phyloP scores from a whole-genome alignment of 2,888 invertebrate species.

The Minunthozetes semirufus region DNA sequence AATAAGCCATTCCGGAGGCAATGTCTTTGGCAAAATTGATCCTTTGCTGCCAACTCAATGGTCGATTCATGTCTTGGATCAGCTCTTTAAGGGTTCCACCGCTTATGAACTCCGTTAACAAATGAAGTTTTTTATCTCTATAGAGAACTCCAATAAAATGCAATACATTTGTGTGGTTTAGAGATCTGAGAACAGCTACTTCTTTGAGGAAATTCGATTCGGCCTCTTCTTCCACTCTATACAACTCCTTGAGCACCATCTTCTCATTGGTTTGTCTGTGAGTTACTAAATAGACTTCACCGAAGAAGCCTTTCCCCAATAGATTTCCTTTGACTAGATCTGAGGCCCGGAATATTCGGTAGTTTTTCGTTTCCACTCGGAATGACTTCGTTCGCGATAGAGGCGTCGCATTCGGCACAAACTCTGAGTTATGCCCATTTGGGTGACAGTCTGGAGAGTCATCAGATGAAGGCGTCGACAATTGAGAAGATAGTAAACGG shows the following conservation, averaged over 20 bases:
- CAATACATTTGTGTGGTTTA: conserved; percentile 81
- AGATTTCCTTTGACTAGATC: conserved; percentile 80
- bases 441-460: neutral
- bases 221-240: conserved; percentile 86
- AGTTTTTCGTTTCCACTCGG: conserved; percentile 60
- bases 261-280: conserved; percentile 83
- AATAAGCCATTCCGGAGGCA: conserved; percentile 78
- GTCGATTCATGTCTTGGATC: conserved; percentile 64
- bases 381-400: conserved; percentile 81
- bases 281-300: conserved; percentile 63
- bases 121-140: conserved; percentile 79
- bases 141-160: conserved; percentile 87
- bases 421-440: neutral
- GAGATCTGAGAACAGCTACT: conserved; percentile 81
- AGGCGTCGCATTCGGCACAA: neutral
- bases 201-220: conserved; percentile 90
- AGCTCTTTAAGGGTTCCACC: conserved; percentile 82
- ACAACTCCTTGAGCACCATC: conserved; percentile 90
- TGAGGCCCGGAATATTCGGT: conserved; percentile 78
- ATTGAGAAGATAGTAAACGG: conserved; percentile 55
- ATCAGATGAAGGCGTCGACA: conserved; percentile 14
- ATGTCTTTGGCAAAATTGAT: conserved; percentile 83
- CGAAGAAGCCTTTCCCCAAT: conserved; percentile 87
- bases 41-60: conserved; percentile 70
- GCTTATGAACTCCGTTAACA: conserved; percentile 85